These are phyloP conservation scores for Pachypanchax playfairii DNA, from an alignment of 2,113 vertebrate genomes.

Conservation along the genomic window DNA sequence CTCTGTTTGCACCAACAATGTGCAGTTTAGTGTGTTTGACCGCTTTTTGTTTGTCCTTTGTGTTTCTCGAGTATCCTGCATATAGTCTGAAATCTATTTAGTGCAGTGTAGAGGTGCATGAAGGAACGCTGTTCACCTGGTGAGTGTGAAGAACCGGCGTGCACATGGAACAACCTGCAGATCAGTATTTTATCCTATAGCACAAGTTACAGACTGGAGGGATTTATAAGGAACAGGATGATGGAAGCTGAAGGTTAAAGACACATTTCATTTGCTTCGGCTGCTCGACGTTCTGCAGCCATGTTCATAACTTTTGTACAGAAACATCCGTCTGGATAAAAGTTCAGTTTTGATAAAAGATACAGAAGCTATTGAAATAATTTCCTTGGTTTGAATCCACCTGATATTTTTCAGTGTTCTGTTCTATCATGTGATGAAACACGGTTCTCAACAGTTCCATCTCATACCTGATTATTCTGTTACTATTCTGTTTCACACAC, in stretches of 20 bases:
- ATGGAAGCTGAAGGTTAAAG: too few species aligned
- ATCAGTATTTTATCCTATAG: slow-evolving; percentile 59
- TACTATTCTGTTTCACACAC: too few species aligned
- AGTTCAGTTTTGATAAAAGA: not conserved
- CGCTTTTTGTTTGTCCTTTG: slow-evolving; percentile 12
- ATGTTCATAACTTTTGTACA: not conserved
- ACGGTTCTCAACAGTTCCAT: too few species aligned
- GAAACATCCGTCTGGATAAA: not conserved
- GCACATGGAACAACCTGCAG: slow-evolving; percentile 41
- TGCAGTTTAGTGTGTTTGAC: slow-evolving; percentile 6
- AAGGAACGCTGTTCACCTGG: slow-evolving; percentile 2
- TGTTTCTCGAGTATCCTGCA: slow-evolving; percentile 34
- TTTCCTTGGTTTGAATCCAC: not conserved
- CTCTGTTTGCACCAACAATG: slow-evolving; percentile 8
- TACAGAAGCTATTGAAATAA: not conserved
- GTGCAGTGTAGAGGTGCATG: slow-evolving; percentile 5
- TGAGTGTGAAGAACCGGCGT: slow-evolving; percentile 8
- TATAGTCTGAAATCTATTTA: slow-evolving; percentile 18
- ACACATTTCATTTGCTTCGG: too few species aligned
- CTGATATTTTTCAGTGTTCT: not conserved
- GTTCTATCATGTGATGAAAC: not conserved
- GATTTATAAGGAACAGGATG: not conserved
- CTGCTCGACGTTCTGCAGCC: not conserved
- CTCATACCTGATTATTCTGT: too few species aligned
- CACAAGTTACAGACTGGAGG: slow-evolving; percentile 52